Conservation (phyloP, 2,797 vertebrate genomes). For the Dipus sagitta region DNA sequence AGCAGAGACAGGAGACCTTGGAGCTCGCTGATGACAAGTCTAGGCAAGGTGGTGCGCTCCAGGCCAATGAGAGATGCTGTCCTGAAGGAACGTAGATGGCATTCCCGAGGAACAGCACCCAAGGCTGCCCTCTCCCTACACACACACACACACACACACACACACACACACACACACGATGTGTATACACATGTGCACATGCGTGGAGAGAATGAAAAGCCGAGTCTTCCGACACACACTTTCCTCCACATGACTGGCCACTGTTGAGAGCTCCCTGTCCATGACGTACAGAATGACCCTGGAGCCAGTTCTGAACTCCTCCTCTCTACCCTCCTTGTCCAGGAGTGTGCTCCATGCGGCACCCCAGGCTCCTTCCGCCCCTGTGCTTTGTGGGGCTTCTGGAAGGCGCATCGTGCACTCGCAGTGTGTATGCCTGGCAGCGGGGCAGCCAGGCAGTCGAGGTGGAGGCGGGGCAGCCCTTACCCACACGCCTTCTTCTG, state of each 20-base stretch:
- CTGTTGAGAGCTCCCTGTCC: background rate
- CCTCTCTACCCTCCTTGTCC: too few species aligned
- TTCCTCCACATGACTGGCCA: background rate
- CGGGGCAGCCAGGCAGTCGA: background rate
- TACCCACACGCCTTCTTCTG: fast-evolving
- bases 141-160: too few species aligned
- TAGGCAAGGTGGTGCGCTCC: too few species aligned
- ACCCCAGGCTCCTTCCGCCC: background rate
- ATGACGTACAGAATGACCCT: too few species aligned
- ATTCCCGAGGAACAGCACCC: too few species aligned
- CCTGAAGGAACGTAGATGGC: too few species aligned
- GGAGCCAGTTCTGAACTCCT: fast-evolving
- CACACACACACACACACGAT: too few species aligned
- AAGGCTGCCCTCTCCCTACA: too few species aligned
- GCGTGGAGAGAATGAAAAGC: background rate
- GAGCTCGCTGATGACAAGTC: too few species aligned
- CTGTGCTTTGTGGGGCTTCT: background rate
- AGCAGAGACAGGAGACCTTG: too few species aligned
- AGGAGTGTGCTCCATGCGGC: background rate
- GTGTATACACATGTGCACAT: too few species aligned
- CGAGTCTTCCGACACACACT: fast-evolving
- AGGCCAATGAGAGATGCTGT: too few species aligned
- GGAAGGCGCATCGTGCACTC: fast-evolving
- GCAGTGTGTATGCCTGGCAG: background rate
- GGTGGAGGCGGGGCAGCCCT: fast-evolving